phyloP scores from a whole-genome alignment of 1,140 invertebrate species.

The Hesperophylax magnus region DNA sequence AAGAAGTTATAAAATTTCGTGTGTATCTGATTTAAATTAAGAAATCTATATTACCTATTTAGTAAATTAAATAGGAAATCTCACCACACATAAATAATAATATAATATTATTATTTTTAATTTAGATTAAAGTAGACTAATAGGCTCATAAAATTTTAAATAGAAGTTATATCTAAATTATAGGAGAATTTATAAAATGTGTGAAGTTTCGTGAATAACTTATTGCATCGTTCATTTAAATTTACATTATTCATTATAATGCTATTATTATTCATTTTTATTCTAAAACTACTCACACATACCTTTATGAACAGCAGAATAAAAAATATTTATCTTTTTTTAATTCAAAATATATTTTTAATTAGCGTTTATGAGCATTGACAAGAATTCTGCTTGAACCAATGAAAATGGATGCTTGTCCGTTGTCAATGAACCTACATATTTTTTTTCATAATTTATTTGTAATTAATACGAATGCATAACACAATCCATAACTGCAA shows the following conservation, averaged over 20 bases:
- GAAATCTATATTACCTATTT: conserved; percentile 32
- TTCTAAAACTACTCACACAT: background rate
- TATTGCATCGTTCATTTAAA: conserved; percentile 11
- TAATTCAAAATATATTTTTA: background rate
- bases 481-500: background rate
- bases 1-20: conserved; percentile 22
- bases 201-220: conserved; percentile 29
- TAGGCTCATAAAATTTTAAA: conserved; percentile 45
- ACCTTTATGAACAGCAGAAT: background rate
- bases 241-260: background rate
- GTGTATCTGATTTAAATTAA: conserved; percentile 45
- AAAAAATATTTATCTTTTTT: background rate
- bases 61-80: conserved; percentile 38
- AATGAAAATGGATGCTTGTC: background rate
- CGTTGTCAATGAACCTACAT: background rate
- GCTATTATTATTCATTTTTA: background rate
- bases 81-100: conserved; percentile 39
- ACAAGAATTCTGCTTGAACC: too few species aligned
- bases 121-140: conserved; percentile 46
- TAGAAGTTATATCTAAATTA: conserved; percentile 38
- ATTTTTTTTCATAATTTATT: background rate
- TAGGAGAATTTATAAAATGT: conserved; percentile 19
- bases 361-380: background rate
- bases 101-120: conserved; percentile 7
- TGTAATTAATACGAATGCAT: background rate